These are phyloP conservation scores for Drosophila suzukii DNA, from an alignment of 1,140 invertebrate species.

Conservation along the genomic window DNA sequence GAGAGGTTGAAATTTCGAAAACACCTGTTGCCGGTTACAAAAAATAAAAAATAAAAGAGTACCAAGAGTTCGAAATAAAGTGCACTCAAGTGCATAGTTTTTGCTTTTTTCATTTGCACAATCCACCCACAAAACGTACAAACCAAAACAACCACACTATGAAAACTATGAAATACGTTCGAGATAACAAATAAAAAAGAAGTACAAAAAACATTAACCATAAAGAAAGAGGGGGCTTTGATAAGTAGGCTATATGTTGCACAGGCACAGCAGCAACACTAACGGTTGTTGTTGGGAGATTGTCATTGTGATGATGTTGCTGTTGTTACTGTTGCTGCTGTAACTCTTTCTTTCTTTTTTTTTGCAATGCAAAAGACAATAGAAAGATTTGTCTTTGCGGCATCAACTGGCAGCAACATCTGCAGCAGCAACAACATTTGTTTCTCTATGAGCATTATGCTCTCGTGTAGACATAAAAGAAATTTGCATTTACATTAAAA, in stretches of 20 bases:
- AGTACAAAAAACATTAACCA: neutral
- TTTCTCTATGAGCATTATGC: conserved; percentile 49
- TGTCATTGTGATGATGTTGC: conserved; percentile 23
- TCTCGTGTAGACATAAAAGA: conserved; percentile 27
- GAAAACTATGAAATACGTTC: conserved; percentile 24
- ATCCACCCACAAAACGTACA: conserved; percentile 14
- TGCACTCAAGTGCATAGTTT: conserved; percentile 54
- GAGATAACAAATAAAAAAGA: conserved; percentile 13
- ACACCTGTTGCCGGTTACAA: conserved; percentile 28
- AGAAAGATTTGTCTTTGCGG: conserved; percentile 41
- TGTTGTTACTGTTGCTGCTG: conserved; percentile 1
- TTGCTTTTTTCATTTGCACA: conserved; percentile 10
- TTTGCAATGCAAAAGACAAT: conserved; percentile 40
- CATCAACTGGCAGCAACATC: conserved; percentile 19
- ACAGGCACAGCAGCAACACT: conserved; percentile 35
- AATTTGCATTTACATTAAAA: conserved; percentile 32
- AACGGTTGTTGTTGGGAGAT: conserved; percentile 14
- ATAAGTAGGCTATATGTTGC: conserved; percentile 41
- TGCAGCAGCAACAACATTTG: conserved; percentile 47
- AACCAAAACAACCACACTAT: conserved; percentile 2
- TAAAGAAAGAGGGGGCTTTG: conserved; percentile 10
- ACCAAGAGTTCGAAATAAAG: conserved; percentile 38
- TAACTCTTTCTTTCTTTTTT: conserved; percentile 11
- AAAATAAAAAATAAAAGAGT: conserved; percentile 9
- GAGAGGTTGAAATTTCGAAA: conserved; percentile 10